phyloP scores from a whole-genome alignment of 2,797 vertebrate genomes.

The Gadopsis marmoratus region DNA sequence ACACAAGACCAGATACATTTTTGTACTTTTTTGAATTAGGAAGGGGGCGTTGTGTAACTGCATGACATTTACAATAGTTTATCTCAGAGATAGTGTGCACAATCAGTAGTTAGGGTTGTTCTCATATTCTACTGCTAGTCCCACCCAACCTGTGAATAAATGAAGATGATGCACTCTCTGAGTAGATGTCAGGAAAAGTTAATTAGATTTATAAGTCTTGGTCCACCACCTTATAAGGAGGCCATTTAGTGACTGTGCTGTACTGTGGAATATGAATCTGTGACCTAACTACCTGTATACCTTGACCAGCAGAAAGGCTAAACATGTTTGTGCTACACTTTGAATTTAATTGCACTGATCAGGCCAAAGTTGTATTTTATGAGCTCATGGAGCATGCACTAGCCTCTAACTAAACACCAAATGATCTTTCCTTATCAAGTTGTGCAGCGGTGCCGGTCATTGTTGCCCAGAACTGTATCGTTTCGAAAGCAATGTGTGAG shows the following conservation, averaged over 20 bases:
- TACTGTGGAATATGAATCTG: slow-evolving; percentile 14
- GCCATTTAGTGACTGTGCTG: background rate
- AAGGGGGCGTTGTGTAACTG: background rate
- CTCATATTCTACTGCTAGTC: background rate
- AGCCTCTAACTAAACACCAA: slow-evolving; percentile 33
- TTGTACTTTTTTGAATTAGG: background rate
- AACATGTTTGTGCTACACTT: slow-evolving; percentile 10
- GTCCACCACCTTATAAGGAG: slow-evolving; percentile 7
- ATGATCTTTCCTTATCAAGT: slow-evolving; percentile 37
- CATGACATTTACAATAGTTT: background rate
- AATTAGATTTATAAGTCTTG: slow-evolving; percentile 25
- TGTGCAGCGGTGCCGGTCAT: slow-evolving; percentile 17
- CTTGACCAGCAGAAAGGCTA: background rate
- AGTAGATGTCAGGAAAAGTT: background rate
- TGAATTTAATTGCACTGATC: slow-evolving; percentile 35
- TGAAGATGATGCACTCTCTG: background rate
- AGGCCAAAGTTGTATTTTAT: background rate
- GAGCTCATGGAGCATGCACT: background rate
- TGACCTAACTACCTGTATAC: background rate
- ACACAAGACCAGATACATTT: background rate
- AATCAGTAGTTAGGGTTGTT: background rate
- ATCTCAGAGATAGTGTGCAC: background rate
- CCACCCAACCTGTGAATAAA: background rate
- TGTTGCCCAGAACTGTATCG: slow-evolving; percentile 6
- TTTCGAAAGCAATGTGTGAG: slow-evolving; percentile 19